Base-by-base conservation (phyloP, 2,888 invertebrate species). In the Eueremaeus valkanovi region DNA sequence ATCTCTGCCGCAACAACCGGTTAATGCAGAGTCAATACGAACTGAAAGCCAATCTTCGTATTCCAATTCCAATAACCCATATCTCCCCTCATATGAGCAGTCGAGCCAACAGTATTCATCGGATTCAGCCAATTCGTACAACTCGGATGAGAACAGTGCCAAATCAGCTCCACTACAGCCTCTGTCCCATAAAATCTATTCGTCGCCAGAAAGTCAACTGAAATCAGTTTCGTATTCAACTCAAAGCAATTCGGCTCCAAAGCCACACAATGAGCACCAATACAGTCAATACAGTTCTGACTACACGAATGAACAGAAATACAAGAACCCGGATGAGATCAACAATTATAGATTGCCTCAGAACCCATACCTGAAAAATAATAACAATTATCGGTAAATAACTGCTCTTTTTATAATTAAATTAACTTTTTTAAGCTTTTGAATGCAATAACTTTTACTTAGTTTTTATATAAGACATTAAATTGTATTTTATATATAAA, bases 161-260 rank as follows among this genome's bases (percentile, higher is more conserved):
- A 31, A 68, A 24, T 42, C 2, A 68, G 13, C 36, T 24, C 40
- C 1, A 24, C 33, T 42, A 13, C 33, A 21, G 24, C 68, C 68
- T 1, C 42, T 68, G 24, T 68, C 68, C 1, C 68, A 68, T 0
- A 68, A 68, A 42, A 68, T 68, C 33, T 68, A 68, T 40, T 40
- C 68, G 21, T 42, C 68, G 2, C 18, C 42, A 24, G 42, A 68
- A 68, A 33, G 13, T 13, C 68, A 36, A 31, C 8, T 13, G n/a
- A 68, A 68, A 68, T 18, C 13, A 1, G 3, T 24, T 3, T 40
- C 68, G 16, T 68, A 68, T 68, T 68, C 68, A 68, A n/a, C 40
- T 11, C 6, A n/a, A 13, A 63, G 33, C 18, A 33, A 16, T 45
- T 45, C 16, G 16, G 16, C 45, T 11, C 16, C 16, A n/a, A 21